Conservation (phyloP, 2,888 invertebrate species). For the Chrysolina oricalcia region DNA sequence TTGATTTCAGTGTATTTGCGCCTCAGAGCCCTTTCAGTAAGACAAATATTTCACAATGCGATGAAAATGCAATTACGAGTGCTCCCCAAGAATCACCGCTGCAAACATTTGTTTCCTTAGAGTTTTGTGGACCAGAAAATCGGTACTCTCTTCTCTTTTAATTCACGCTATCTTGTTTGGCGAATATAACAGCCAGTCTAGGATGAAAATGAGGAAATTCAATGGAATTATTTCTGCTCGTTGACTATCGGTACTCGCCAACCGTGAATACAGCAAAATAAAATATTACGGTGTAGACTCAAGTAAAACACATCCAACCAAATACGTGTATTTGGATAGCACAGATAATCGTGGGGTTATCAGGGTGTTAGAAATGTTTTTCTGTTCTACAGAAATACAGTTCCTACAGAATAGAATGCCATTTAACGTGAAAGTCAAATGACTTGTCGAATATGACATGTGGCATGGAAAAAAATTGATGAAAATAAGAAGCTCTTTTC, state of each 20-base stretch:
- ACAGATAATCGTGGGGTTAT: too few relatives aligned
- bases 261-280: not conserved
- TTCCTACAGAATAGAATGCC: too few relatives aligned
- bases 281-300: not conserved
- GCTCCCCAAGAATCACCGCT: not conserved
- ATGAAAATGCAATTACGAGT: not conserved
- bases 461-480: too few relatives aligned
- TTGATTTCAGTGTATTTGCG: not conserved
- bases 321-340: not conserved
- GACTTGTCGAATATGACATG: too few relatives aligned
- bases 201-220: not conserved
- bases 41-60: not conserved
- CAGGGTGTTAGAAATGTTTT: too few relatives aligned
- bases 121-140: not conserved
- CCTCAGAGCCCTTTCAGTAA: not conserved
- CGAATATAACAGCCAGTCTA: not conserved
- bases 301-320: too few relatives aligned
- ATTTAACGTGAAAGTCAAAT: too few relatives aligned
- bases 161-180: too few relatives aligned
- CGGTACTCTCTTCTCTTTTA: not conserved
- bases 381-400: too few relatives aligned
- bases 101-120: slow-evolving; percentile 1
- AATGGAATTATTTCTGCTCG: not conserved
- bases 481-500: too few relatives aligned
- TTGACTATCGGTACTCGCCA: not conserved